Conservation (phyloP, 2,888 invertebrate genomes). For the Eristalinus sepulchralis region DNA sequence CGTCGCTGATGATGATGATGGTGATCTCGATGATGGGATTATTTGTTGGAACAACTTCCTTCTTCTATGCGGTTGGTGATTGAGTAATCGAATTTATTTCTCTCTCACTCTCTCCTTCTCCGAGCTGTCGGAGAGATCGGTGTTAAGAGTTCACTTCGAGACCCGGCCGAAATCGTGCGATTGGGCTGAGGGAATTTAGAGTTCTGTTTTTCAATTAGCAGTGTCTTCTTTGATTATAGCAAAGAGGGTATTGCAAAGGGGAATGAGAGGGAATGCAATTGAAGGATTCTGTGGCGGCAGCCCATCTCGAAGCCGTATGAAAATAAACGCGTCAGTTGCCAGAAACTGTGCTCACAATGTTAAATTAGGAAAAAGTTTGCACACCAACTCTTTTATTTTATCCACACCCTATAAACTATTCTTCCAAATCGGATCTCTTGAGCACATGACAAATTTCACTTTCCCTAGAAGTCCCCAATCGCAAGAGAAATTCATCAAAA, state of each 20-base stretch:
- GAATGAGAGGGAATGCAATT: neutral
- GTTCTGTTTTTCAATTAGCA: conserved; percentile 21
- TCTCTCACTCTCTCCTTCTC: neutral
- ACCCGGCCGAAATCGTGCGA: conserved; percentile 61
- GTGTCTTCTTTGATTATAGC: neutral
- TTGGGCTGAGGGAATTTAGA: conserved; percentile 30
- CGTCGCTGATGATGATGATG: conserved; percentile 34
- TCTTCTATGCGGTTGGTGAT: conserved; percentile 46
- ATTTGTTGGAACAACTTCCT: conserved; percentile 56
- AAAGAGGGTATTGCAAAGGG: neutral
- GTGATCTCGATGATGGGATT: conserved; percentile 54
- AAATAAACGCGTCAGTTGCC: no score
- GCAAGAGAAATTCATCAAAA: neutral
- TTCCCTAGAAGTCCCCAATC: neutral
- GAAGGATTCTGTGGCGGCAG: no score
- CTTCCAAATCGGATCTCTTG: neutral
- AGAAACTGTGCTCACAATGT: neutral
- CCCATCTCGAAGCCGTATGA: no score
- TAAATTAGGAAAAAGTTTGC: neutral
- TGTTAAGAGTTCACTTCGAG: conserved; percentile 53
- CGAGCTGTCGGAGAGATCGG: conserved; percentile 19
- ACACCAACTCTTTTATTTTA: neutral
- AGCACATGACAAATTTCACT: neutral
- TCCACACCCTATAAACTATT: neutral
- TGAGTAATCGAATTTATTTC: conserved; percentile 62